These are phyloP conservation scores for Cyprinella venusta DNA, from an alignment of 2,797 vertebrate genomes.

Conservation along the genomic window DNA sequence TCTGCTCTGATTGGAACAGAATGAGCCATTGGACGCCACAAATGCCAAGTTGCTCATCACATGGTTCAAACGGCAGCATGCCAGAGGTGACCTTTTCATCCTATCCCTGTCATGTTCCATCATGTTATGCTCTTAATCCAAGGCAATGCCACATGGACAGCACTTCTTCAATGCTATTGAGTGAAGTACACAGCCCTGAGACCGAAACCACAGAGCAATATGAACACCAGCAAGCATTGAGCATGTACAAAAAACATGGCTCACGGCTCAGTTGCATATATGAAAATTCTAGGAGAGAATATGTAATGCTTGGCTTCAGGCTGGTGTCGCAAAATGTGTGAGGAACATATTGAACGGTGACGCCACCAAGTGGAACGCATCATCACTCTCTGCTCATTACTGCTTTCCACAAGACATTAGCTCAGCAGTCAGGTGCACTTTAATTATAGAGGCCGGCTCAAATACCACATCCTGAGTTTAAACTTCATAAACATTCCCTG, in stretches of 20 bases:
- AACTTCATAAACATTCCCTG: conserved; percentile 41
- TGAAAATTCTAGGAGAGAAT: conserved; percentile 8
- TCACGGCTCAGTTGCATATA: neutral
- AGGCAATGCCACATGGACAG: conserved; percentile 37
- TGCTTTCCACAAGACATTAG: conserved; percentile 19
- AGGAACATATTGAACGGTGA: conserved; percentile 32
- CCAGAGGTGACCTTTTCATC: conserved; percentile 77
- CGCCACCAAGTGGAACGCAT: conserved; percentile 65
- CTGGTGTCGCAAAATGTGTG: neutral
- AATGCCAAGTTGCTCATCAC: conserved; percentile 73
- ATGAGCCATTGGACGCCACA: conserved; percentile 62
- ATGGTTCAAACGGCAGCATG: conserved; percentile 62
- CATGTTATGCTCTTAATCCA: conserved; percentile 43
- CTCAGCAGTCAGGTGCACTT: conserved; percentile 29
- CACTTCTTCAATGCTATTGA: conserved; percentile 8
- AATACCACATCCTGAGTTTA: conserved; percentile 33
- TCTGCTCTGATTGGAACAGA: conserved; percentile 66
- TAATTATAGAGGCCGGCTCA: conserved; percentile 33
- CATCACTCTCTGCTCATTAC: conserved; percentile 62
- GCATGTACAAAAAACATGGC: neutral
- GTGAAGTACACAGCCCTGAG: neutral
- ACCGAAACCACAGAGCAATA: neutral
- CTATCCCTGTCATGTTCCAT: conserved; percentile 69
- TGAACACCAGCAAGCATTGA: neutral
- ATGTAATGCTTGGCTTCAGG: neutral